phyloP scores from a whole-genome alignment of 2,797 vertebrate species.

The Chelonia mydas region DNA sequence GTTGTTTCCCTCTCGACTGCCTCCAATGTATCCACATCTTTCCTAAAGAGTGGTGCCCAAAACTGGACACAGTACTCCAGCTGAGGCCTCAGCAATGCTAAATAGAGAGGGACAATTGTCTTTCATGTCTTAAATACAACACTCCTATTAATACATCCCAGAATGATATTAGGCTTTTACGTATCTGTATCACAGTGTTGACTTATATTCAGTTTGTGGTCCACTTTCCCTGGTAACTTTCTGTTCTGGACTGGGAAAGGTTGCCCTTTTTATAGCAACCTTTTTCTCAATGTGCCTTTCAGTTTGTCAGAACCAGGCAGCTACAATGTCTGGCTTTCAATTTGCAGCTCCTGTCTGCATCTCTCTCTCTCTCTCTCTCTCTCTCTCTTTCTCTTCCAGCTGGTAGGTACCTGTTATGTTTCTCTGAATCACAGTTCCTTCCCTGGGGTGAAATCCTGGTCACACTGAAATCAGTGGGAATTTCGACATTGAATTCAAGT shows the following conservation, averaged over 20 bases:
- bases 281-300: background rate
- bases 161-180: no score
- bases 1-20: no score
- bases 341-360: background rate
- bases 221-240: background rate
- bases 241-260: background rate
- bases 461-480: background rate
- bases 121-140: no score
- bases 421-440: background rate
- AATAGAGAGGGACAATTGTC: no score
- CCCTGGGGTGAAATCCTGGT: background rate
- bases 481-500: background rate
- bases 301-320: background rate
- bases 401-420: background rate
- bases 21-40: no score
- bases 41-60: no score
- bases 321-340: background rate
- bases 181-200: no score
- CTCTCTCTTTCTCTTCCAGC: background rate
- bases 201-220: no score
- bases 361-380: rapidly evolving
- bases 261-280: background rate
- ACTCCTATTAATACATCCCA: no score
- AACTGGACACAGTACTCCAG: no score
- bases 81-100: no score